Evolutionary conservation across 2,888 invertebrate genomes (phyloP).

Genomic region (Thera obeliscata): DNA sequence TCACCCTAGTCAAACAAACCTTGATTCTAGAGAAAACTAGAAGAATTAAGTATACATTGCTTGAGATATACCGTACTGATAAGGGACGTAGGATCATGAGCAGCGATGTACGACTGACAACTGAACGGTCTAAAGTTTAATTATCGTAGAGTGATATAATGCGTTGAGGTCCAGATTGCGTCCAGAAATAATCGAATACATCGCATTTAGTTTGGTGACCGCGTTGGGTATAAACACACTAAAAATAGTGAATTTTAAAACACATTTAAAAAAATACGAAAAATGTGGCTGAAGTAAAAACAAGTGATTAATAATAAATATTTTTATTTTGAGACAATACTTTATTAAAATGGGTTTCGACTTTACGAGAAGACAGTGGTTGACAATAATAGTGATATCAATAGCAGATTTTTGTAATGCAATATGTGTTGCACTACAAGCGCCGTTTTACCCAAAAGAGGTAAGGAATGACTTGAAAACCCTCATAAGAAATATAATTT

Average conservation of each 20-base stretch:
- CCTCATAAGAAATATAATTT: not conserved
- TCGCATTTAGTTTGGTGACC: slow-evolving; percentile 57
- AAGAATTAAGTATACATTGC: slow-evolving; percentile 41
- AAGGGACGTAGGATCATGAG: slow-evolving; percentile 2
- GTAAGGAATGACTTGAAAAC: slow-evolving; percentile 72
- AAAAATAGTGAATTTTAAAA: slow-evolving; percentile 61
- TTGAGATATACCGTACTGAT: not conserved
- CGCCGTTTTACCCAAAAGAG: slow-evolving; percentile 94
- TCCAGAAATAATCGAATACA: slow-evolving; percentile 52
- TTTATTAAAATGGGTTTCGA: slow-evolving; percentile 81
- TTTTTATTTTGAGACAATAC: not conserved
- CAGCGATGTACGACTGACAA: slow-evolving; percentile 45
- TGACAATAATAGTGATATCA: slow-evolving; percentile 90
- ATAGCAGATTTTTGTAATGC: slow-evolving; percentile 94
- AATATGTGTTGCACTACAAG: slow-evolving; percentile 92
- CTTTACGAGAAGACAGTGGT: slow-evolving; percentile 90
- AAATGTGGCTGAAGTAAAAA: slow-evolving; percentile 5
- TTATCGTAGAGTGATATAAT: slow-evolving; percentile 29
- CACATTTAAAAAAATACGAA: slow-evolving; percentile 3
- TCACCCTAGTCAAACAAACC: slow-evolving; percentile 27
- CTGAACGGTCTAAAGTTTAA: slow-evolving; percentile 50
- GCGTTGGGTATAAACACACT: slow-evolving; percentile 50
- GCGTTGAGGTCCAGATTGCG: slow-evolving; percentile 41
- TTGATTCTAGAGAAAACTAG: slow-evolving; percentile 34
- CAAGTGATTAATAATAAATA: not conserved